Base-by-base conservation (phyloP, 1,140 invertebrate genomes). In the Notospermus geniculatus region DNA sequence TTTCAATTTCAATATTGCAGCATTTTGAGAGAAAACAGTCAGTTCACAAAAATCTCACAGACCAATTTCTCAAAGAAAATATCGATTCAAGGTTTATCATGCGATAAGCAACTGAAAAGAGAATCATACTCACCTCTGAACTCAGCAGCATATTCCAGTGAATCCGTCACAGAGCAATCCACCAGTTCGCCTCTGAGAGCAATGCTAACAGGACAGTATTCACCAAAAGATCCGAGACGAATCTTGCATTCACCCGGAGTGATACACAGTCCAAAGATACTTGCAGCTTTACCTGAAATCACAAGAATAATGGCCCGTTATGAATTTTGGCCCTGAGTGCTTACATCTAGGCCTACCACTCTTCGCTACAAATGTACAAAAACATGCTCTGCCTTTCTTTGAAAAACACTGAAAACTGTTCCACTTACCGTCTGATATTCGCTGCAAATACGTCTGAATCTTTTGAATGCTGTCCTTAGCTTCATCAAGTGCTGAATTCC, bases 131-230 rank as follows among this genome's bases (percentile, higher is more conserved):
- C 62, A 75, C 80, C 80, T 80, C 75, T 74, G 59, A 71, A 82
- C 58, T 82, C 81, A 17, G 74, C 81, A 66, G 77, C 79, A 73
- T 65, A 75, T 29, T 79, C 58, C 11, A 81, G 70, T 27, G 69
- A 69, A 17, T 32, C 46, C 23, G 67, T 72, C 41, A 65, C 69
- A 17, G 73, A 74, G 57, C 79, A 81, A 66, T 82, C 78, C 4
- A 79, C 71, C 2, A 82, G 71, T 64, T 82, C 80, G 29, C 70
- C 73, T 17, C 71, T 32, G 11, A 69, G 27, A n/a, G 74, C 71
- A 27, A 82, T 59, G 60, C 75, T 79, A 19, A 82, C 81, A 7
- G 81, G 81, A 72, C 81, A 82, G 67, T 81, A 82, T 60, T 81
- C 70, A 23, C 66, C 71, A 71, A 71, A 81, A 55, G 78, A 74